Conservation (phyloP, 2,797 vertebrate species). For the Oryzias sinensis region DNA sequence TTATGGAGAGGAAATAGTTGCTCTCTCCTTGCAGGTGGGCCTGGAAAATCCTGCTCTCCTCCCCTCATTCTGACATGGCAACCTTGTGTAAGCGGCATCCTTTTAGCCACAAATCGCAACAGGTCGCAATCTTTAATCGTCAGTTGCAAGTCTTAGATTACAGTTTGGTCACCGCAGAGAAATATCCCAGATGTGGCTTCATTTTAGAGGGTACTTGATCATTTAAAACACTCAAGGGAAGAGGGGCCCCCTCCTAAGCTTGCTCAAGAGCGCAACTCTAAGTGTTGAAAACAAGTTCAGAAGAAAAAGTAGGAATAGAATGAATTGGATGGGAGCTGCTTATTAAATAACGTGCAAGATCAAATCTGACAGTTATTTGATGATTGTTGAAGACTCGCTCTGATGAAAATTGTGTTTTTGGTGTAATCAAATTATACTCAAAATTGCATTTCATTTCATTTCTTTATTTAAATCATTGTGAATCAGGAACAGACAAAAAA, state of each 20-base stretch:
- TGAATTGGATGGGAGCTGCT: constrained; percentile 19
- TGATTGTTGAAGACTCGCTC: no score
- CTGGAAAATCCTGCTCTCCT: constrained; percentile 48
- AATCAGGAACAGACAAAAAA: no score
- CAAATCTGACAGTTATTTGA: constrained; percentile 8
- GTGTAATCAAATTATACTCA: no score
- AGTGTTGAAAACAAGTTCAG: constrained; percentile 10
- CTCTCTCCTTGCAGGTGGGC: constrained; percentile 67
- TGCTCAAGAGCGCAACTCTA: constrained; percentile 13
- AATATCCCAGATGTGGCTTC: constrained; percentile 60
- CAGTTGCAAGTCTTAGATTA: constrained; percentile 63
- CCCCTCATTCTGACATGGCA: constrained; percentile 42
- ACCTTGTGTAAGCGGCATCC: constrained; percentile 58
- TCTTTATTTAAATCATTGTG: no score
- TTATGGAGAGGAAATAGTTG: constrained; percentile 74
- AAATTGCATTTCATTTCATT: no score
- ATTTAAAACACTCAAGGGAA: constrained; percentile 25
- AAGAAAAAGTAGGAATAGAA: constrained; percentile 33
- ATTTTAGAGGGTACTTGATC: constrained; percentile 51
- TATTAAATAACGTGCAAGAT: constrained; percentile 37
- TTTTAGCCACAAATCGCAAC: constrained; percentile 59
- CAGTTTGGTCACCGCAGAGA: constrained; percentile 46
- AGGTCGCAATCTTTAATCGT: constrained; percentile 58
- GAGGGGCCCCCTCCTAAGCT: constrained; percentile 21
- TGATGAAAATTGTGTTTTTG: no score